Evolutionary conservation across 2,113 vertebrate genomes (phyloP).

Genomic region (Dromaius novaehollandiae): DNA sequence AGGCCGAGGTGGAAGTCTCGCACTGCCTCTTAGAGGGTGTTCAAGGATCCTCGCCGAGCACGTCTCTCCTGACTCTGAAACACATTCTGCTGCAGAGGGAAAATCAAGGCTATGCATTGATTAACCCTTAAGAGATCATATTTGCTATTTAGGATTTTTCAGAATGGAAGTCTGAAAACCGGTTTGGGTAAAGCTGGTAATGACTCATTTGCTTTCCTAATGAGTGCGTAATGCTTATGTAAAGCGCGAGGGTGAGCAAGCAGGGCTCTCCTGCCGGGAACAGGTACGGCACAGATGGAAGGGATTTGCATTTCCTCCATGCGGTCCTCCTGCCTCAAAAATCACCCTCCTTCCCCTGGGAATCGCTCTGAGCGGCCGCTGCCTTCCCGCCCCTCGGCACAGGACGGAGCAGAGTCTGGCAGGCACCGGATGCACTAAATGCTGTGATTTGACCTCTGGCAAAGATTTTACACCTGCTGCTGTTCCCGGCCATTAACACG

Average conservation of each 20-base stretch:
- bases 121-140: background rate
- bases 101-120: background rate
- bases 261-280: constrained; percentile 51
- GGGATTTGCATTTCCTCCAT: constrained; percentile 31
- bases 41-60: background rate
- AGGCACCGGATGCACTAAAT: too few species aligned
- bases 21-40: background rate
- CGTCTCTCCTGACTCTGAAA: background rate
- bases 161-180: background rate
- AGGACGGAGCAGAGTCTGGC: background rate
- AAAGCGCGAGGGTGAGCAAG: constrained; percentile 51
- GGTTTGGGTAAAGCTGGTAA: background rate
- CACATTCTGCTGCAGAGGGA: background rate
- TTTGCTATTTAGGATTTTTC: background rate
- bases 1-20: background rate
- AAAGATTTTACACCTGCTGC: too few species aligned
- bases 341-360: background rate
- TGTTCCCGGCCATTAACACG: too few species aligned
- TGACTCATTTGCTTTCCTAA: constrained; percentile 22
- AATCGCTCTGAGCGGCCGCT: background rate
- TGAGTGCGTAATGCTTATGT: constrained; percentile 4
- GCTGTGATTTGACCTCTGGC: too few species aligned
- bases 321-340: background rate
- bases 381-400: background rate
- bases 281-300: background rate